A percentile compares a stretch with the other conserved stretches of the same genome.
These are phyloP conservation scores for Tipula unca DNA, from an alignment of 2,888 invertebrate genomes.

Conservation along the genomic window DNA sequence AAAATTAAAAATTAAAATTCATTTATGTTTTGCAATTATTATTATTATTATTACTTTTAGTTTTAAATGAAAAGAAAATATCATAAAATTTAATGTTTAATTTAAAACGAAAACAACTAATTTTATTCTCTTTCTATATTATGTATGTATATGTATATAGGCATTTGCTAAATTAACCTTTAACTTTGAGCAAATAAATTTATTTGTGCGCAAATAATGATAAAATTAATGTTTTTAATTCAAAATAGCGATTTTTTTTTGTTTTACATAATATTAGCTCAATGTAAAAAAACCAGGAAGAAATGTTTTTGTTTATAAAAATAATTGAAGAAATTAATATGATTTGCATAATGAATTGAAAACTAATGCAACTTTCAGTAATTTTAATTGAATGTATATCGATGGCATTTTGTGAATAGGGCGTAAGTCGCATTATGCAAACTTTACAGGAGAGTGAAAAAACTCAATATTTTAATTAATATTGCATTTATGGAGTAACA, in stretches of 20 bases:
- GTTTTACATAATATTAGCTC: background rate
- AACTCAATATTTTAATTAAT: no score
- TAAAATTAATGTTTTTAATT: background rate
- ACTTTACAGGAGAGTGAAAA: no score
- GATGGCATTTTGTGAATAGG: no score
- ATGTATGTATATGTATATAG: no score
- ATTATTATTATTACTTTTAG: background rate
- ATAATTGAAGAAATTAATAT: no score
- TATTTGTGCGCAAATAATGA: background rate
- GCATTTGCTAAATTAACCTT: background rate
- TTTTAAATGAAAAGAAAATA: background rate
- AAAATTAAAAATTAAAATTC: background rate
- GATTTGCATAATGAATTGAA: no score
- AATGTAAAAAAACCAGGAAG: background rate
- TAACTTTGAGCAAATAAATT: background rate
- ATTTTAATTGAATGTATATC: no score
- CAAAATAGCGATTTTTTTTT: background rate
- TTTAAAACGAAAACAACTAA: background rate
- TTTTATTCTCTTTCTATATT: background rate
- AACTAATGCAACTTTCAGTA: no score
- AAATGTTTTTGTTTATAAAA: background rate
- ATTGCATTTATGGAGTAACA: no score
- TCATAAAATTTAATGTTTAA: background rate
- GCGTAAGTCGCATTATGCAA: no score
- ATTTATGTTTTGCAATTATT: background rate